A percentile compares a stretch with the other conserved stretches of the same genome.
Conservation (phyloP, 2,113 vertebrate genomes). For the Microcebus tavaratra region DNA sequence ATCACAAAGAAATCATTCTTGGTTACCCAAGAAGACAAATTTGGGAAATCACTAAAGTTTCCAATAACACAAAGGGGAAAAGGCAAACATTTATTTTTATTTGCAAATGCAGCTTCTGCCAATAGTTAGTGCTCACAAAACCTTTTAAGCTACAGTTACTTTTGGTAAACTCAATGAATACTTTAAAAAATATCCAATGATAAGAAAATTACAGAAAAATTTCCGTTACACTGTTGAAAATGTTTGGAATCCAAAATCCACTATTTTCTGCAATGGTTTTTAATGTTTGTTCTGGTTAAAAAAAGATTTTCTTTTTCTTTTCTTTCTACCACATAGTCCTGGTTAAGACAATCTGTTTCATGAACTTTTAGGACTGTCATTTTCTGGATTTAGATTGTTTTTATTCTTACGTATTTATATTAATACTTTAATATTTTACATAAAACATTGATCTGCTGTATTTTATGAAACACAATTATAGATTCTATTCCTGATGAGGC, state of each 20-base stretch:
- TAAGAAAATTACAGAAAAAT: conserved; percentile 86
- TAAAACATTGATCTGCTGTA: conserved; percentile 44
- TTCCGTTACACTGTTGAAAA: conserved; percentile 78
- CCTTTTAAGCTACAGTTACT: conserved; percentile 76
- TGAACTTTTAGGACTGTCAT: conserved; percentile 76
- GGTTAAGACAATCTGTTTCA: conserved; percentile 71
- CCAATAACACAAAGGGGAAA: conserved; percentile 53
- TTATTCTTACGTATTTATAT: conserved; percentile 57
- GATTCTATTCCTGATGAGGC: conserved; percentile 66
- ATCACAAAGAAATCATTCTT: background rate
- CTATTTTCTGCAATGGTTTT: conserved; percentile 76
- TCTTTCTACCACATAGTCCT: conserved; percentile 48
- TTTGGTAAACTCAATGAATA: conserved; percentile 79
- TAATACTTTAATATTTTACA: conserved; percentile 55
- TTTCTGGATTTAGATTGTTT: conserved; percentile 54
- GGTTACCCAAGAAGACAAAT: background rate
- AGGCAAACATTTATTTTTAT: conserved; percentile 80
- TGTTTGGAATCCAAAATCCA: conserved; percentile 78
- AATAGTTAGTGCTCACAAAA: conserved; percentile 80
- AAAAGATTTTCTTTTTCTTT: conserved; percentile 47
- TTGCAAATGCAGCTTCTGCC: conserved; percentile 83
- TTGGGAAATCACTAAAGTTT: background rate
- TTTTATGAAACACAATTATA: conserved; percentile 65
- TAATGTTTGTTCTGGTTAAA: conserved; percentile 70
- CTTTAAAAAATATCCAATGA: conserved; percentile 77